These are phyloP conservation scores for Botia kubotai DNA, from an alignment of 2,797 vertebrate genomes.

Conservation along the genomic window DNA sequence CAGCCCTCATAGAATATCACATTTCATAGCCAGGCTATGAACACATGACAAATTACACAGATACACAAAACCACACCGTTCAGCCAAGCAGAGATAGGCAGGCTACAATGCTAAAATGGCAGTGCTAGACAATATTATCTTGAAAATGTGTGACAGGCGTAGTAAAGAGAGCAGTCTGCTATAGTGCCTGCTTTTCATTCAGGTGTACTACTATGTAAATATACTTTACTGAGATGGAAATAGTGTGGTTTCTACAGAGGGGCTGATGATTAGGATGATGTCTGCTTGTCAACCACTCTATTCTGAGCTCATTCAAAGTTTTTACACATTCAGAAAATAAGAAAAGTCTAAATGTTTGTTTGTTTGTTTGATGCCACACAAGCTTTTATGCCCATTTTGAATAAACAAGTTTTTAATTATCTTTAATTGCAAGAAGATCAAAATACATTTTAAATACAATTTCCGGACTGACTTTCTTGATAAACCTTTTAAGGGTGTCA, in stretches of 20 bases:
- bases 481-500: neutral
- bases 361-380: neutral
- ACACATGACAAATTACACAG: conserved; percentile 43
- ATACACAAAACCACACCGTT: conserved; percentile 45
- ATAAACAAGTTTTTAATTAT: neutral
- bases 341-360: neutral
- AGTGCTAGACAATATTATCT: conserved; percentile 33
- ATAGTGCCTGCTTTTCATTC: conserved; percentile 44
- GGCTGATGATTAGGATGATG: neutral
- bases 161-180: conserved; percentile 29
- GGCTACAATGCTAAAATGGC: conserved; percentile 17
- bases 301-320: conserved; percentile 6
- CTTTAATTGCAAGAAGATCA: neutral
- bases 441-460: too few species aligned
- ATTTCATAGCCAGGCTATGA: conserved; percentile 38
- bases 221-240: conserved; percentile 44
- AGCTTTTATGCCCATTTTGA: neutral
- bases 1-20: conserved; percentile 46
- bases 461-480: neutral
- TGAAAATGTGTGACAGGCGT: conserved; percentile 27
- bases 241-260: conserved; percentile 23
- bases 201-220: conserved; percentile 50
- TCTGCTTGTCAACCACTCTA: conserved; percentile 2
- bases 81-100: conserved; percentile 35
- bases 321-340: neutral